A percentile compares a stretch with the other conserved stretches of the same genome.
Evolutionary conservation across 2,113 vertebrate species (phyloP).

Genomic region (Serinus canaria): DNA sequence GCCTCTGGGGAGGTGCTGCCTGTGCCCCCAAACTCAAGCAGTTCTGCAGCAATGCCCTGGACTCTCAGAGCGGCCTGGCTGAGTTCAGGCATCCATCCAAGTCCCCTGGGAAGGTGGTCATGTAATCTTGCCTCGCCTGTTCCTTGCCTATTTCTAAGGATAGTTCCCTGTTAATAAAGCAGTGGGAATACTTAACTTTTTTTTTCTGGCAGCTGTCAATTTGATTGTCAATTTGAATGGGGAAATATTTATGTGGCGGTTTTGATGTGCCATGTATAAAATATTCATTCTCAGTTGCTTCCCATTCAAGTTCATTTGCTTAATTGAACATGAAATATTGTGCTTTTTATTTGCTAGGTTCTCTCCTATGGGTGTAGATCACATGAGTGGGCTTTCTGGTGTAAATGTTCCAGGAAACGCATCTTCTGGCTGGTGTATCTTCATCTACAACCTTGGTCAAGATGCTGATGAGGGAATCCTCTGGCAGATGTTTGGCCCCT

Average conservation of each 20-base stretch:
- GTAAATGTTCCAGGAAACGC: constrained; percentile 88
- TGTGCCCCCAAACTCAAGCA: neutral
- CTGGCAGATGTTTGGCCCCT: constrained; percentile 99
- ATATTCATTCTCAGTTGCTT: constrained; percentile 42
- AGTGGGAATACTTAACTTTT: neutral
- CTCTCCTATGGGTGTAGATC: constrained; percentile 97
- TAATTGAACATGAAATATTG: constrained; percentile 69
- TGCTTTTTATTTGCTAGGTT: constrained; percentile 86
- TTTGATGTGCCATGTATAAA: constrained; percentile 57
- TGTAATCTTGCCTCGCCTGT: neutral
- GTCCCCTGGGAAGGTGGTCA: neutral
- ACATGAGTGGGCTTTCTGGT: constrained; percentile 93
- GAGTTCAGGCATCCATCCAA: neutral
- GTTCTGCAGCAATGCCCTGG: neutral
- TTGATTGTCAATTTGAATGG: constrained; percentile 53
- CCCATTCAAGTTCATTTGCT: constrained; percentile 36
- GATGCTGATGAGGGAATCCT: constrained; percentile 97
- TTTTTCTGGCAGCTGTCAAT: constrained; percentile 32
- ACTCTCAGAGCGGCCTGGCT: neutral
- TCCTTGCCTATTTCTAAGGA: neutral
- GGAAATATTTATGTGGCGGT: constrained; percentile 36
- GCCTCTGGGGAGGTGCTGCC: neutral
- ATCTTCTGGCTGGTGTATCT: constrained; percentile 97
- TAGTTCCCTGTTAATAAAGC: neutral
- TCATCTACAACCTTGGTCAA: constrained; percentile 98